These are phyloP conservation scores for Thinocorus orbignyianus DNA, from an alignment of 2,113 vertebrate species.

Conservation along the genomic window DNA sequence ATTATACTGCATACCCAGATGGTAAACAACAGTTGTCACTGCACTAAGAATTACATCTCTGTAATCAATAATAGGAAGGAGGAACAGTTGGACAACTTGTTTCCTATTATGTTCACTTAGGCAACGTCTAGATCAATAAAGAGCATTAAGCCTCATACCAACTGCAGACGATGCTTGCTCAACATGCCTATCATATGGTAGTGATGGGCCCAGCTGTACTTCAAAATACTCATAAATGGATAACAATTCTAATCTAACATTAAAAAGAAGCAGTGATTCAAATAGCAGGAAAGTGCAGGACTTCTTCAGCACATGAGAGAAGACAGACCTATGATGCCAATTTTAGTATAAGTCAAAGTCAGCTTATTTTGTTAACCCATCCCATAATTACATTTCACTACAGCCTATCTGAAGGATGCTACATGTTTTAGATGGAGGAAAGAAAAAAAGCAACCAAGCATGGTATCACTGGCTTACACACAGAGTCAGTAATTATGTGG, in stretches of 20 bases:
- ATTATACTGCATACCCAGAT: constrained; percentile 71
- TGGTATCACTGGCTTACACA: neutral
- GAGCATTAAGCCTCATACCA: constrained; percentile 71
- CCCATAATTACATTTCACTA: neutral
- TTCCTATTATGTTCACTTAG: constrained; percentile 77
- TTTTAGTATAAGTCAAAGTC: neutral
- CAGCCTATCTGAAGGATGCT: neutral
- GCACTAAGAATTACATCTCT: constrained; percentile 71
- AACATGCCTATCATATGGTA: constrained; percentile 51
- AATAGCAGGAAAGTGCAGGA: neutral
- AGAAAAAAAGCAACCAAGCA: neutral
- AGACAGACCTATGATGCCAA: neutral
- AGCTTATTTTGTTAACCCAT: neutral
- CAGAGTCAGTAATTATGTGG: neutral
- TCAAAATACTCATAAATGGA: constrained; percentile 48
- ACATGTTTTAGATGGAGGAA: neutral
- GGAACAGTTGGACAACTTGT: constrained; percentile 76
- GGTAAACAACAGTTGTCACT: constrained; percentile 73
- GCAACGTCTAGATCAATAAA: constrained; percentile 75
- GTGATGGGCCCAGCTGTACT: constrained; percentile 49
- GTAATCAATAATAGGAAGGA: constrained; percentile 74
- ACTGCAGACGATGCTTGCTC: constrained; percentile 56
- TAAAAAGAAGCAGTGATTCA: constrained; percentile 14
- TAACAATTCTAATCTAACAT: constrained; percentile 38
- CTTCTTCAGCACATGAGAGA: neutral